Evolutionary conservation across 2,113 vertebrate genomes (phyloP).

Genomic region (Oplegnathus fasciatus): DNA sequence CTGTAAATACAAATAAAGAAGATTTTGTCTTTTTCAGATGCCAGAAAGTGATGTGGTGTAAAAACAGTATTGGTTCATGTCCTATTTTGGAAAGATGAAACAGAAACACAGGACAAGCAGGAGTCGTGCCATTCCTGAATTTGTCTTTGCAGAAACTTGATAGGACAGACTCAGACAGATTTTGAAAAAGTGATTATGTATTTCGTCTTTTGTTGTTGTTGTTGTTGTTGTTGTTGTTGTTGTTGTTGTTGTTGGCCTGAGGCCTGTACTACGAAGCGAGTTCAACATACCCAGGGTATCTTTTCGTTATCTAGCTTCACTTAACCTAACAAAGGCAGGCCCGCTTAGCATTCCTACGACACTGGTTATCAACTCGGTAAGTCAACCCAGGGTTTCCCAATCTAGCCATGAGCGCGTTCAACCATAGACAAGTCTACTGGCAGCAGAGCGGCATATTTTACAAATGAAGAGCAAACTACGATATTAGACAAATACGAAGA

Average conservation of each 20-base stretch:
- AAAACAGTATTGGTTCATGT: neutral
- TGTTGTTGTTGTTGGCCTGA: neutral
- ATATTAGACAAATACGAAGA: too few species aligned
- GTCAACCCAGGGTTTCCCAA: too few species aligned
- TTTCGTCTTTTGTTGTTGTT: neutral
- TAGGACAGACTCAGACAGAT: neutral
- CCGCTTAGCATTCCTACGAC: too few species aligned
- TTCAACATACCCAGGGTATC: too few species aligned
- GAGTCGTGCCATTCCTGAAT: neutral
- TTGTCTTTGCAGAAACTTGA: neutral
- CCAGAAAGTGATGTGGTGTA: neutral
- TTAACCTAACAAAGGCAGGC: too few species aligned
- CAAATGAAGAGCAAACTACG: too few species aligned
- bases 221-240: neutral
- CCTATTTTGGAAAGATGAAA: slow-evolving; percentile 2
- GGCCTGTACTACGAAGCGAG: too few species aligned
- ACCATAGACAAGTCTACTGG: too few species aligned
- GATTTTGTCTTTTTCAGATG: neutral
- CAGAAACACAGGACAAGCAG: neutral
- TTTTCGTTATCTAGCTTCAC: too few species aligned
- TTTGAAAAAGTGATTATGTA: neutral
- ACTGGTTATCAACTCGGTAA: too few species aligned
- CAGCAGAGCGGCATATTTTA: too few species aligned
- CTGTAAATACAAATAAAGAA: neutral
- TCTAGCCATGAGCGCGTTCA: too few species aligned